Evolutionary conservation across 1,140 invertebrate species (phyloP), one percentile per base, ranked within the genome.

Genomic region (Caenorhabditis latens): DNA sequence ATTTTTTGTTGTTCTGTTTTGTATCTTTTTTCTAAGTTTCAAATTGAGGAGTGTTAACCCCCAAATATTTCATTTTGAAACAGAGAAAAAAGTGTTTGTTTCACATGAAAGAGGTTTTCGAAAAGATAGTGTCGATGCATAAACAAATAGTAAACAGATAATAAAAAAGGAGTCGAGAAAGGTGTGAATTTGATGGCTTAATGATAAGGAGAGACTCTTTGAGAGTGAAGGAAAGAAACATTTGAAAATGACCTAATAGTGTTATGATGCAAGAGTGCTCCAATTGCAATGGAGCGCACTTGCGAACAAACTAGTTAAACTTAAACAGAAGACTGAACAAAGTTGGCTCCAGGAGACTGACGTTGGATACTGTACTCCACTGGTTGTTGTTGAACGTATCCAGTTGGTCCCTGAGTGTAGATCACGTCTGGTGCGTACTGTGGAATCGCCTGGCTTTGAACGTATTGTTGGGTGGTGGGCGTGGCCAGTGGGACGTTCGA

Each of bases 301-400:
- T 53, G 50, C 13, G 9, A 53, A 53, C 16, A 53, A 53, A 53
- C 50, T 53, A 14, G 11, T 53, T 53, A 16, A 16, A 53, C 43
- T 65, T 50, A 79, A n/a, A 79, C 71, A n/a, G 71, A 79, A 21
- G 71, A 79, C 21, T 79, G 71, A n/a, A 79, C 71, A 50, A 79
- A 79, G 46, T 79, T 79, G 6, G 71, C 43, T 21, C 46, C 46
- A 11, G 71, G 71, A n/a, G 71, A 79, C n/a, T 79, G 71, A 50
- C 71, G 71, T 32, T 79, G 71, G 24, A 79, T 21, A 13, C 11
- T 79, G 19, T 79, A 79, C 24, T 79, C 71, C 8, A 79, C n/a
- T 79, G 71, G 71, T 53, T 79, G 71, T n/a, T 79, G 71, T 50
- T 79, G 71, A 48, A 79, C 42, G 19, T 79, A 79, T 79, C 71